Percentiles rank a stretch among this genome's conserved stretches.
Evolutionary conservation across 2,797 vertebrate species (phyloP).

Genomic region (Balearica regulorum): DNA sequence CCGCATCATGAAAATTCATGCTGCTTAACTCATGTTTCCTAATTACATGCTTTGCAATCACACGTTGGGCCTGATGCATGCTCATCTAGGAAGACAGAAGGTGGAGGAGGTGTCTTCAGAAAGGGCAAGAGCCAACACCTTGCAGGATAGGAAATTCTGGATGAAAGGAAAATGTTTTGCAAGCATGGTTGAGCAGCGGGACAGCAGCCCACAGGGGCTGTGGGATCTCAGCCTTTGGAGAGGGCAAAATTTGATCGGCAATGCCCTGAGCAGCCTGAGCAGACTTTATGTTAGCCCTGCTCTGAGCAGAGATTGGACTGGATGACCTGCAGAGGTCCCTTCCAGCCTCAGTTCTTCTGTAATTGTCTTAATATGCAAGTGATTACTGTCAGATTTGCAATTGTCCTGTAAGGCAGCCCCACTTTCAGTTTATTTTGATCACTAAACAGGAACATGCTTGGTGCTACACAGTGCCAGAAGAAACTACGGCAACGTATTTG

Average conservation of each 20-base stretch:
- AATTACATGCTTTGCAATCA: accelerated
- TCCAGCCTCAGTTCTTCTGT: not conserved
- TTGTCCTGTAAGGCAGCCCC: not conserved
- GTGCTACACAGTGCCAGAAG: not conserved
- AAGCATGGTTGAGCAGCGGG: not conserved
- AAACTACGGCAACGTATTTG: not conserved
- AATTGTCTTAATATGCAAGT: not conserved
- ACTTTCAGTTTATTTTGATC: not conserved
- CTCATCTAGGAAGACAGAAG: not conserved
- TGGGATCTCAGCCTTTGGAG: not conserved
- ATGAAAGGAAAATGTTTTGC: not conserved
- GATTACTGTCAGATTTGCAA: not conserved
- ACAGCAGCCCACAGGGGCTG: not conserved
- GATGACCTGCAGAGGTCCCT: not conserved
- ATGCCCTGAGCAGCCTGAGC: not conserved
- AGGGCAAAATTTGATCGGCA: not conserved
- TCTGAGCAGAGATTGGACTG: not conserved
- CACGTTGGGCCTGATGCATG: accelerated
- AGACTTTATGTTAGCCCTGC: not conserved
- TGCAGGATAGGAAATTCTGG: not conserved
- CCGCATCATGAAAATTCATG: not conserved
- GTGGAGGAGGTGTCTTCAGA: not conserved
- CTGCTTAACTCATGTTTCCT: not conserved
- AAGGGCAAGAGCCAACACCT: not conserved
- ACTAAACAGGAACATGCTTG: not conserved